Evolutionary conservation across 2,888 invertebrate species (phyloP), one percentile per base, ranked within the genome.

Genomic region (Hermaeophaga mercurialis): DNA sequence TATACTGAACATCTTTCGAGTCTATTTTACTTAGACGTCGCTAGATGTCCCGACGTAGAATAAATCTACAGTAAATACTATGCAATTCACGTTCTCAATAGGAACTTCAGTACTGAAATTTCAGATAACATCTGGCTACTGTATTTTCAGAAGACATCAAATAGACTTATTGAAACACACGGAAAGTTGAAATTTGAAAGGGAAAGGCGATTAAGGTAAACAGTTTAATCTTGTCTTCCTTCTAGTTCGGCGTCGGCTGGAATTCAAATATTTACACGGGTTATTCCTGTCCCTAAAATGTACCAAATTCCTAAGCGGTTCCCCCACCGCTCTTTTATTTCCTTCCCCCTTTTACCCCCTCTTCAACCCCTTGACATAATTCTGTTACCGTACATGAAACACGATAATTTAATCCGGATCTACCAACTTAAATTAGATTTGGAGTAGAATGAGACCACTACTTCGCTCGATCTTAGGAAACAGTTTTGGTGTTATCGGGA

Each of bases 221-320:
- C 58, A 61, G 49, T 58, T 61, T 53, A 61, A 58, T 61, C 53
- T 45, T 36, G 55, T 53, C 46, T 31, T 39, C 36, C 33, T 52
- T 28, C 41, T 18, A 50, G 50, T 22, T 24, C 26, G 43, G 24
- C 43, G 43, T 24, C 39, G 54, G 58, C 19, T 7, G 50, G 43
- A 52, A 54, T 57, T 54, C 59, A 62, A 62, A 62, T 62, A 62
- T 62, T 62, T 62, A 59, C 59, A 55, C 45, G 50, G 54, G 55
- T 57, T 59, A 44, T 53, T 33, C 34, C 14, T 48, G 56, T 58
- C 38, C 54, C 44, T 41, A 50, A 49, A 56, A 53, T 48, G 54
- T 54, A 38, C 39, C 44, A 28, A 57, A 43, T 52, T 58, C 41
- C 33, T 47, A 24, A 9, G 18, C 31, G 28, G 9, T 39, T 19